Percentiles rank a stretch among this genome's conserved stretches.
Evolutionary conservation across 2,888 invertebrate genomes (phyloP).

Genomic region (Drosophila yooni): DNA sequence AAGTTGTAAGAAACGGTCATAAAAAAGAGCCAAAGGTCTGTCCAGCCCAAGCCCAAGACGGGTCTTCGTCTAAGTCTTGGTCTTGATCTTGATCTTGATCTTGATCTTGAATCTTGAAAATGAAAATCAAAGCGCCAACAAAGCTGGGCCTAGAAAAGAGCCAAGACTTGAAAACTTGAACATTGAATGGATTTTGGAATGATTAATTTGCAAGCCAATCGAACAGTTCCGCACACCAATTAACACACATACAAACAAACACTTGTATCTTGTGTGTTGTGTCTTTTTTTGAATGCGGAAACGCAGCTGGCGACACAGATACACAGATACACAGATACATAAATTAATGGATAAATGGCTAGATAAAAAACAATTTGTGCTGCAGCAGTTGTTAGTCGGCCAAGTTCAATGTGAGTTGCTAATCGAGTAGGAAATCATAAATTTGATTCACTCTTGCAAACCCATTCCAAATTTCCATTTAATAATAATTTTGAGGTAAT

Average conservation of each 20-base stretch:
- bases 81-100: slow-evolving; percentile 30
- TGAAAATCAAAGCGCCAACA: slow-evolving; percentile 32
- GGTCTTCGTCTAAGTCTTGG: not conserved
- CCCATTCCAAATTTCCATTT: slow-evolving; percentile 14
- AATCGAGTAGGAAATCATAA: slow-evolving; percentile 48
- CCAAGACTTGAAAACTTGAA: not conserved
- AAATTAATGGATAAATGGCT: slow-evolving; percentile 5
- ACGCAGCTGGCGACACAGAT: slow-evolving; percentile 34
- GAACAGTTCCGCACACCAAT: slow-evolving; percentile 34
- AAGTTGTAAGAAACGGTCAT: slow-evolving; percentile 58
- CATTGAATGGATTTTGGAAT: slow-evolving; percentile 24
- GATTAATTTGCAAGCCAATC: slow-evolving; percentile 53
- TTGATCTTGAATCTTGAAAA: slow-evolving; percentile 76
- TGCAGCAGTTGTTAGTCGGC: slow-evolving; percentile 43
- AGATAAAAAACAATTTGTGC: slow-evolving; percentile 5
- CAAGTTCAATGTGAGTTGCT: slow-evolving; percentile 50
- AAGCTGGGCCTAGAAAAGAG: slow-evolving; percentile 24
- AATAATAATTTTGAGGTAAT: slow-evolving; percentile 24
- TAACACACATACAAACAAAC: slow-evolving; percentile 8
- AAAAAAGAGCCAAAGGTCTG: slow-evolving; percentile 24
- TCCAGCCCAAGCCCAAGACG: slow-evolving; percentile 4
- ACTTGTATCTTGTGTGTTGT: slow-evolving; percentile 1
- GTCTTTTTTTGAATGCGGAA: slow-evolving; percentile 63
- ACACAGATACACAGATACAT: slow-evolving; percentile 12
- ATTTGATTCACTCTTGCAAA: slow-evolving; percentile 11